Base-by-base conservation (phyloP, 2,797 vertebrate species). In the Fratercula arctica region DNA sequence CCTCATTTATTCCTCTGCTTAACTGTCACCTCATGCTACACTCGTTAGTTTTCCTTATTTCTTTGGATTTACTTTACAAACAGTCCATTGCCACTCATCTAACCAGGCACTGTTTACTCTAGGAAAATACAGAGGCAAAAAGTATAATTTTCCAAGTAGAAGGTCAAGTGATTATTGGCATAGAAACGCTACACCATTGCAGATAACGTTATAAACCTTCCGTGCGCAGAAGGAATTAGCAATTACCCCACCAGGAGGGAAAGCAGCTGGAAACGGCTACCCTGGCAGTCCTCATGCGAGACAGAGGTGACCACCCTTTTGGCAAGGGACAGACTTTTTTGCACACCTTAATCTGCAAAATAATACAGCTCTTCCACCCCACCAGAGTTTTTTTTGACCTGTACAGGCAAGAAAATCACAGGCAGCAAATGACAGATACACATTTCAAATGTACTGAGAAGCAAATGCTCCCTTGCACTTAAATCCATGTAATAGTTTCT, bases 281-380 rank as follows among this genome's bases (percentile, higher is more conserved):
- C 9, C 24, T 67, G 19, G 50, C 41, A 81, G 54, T 13, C 10
- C 19, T 37, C 37, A 16, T 0, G 5, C 0, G 4, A 64, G 53
- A 48, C 53, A 66, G 14, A 50, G n/a, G 19, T 16, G 16, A 77
- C 29, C 29, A 25, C 9, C 39, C 7, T 57, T 64, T 25, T 21
- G 37, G 18, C 41, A 73, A n/a, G 43, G 63, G n/a, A 60, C 41
- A 67, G 37, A 33, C 11, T 19, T 67, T 43, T 53, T 33, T 9
- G 16, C 54, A 4, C 46, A 53, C 7, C 35, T 91, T 48, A 45
- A 35, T 25, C 64, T 31, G 19, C 35, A 39, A 29, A 63, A 17
- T 20, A 9, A 12, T 33, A 45, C 11, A 69, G 17, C 70, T 0
- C 23, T 13, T 43, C 3, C 1, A 2, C 19, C 16, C 17, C 4